Conservation (phyloP, 2,888 invertebrate species). For the Drosophila prolongata region DNA sequence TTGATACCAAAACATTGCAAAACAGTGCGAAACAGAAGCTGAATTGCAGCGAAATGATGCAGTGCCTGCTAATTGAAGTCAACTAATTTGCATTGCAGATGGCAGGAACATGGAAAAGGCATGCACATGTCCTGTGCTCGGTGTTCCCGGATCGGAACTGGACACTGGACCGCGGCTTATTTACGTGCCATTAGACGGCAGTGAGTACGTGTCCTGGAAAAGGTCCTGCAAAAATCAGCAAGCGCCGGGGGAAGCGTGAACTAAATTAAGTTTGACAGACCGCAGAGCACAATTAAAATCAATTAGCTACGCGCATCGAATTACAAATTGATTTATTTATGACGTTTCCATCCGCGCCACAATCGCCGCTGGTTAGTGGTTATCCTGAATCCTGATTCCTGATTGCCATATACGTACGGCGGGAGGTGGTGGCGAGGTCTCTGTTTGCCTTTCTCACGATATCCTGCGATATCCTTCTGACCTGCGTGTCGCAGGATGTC, state of each 20-base stretch:
- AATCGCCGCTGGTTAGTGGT: constrained; percentile 21
- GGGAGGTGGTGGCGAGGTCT: constrained; percentile 4
- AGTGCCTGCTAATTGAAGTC: constrained; percentile 60
- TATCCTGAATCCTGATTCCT: constrained; percentile 7
- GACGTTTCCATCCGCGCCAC: constrained; percentile 40
- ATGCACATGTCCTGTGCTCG: constrained; percentile 26
- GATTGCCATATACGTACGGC: not conserved
- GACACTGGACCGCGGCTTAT: constrained; percentile 41
- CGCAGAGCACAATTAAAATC: constrained; percentile 58
- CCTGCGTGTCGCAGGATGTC: constrained; percentile 43
- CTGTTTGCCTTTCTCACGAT: constrained; percentile 47
- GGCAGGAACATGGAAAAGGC: constrained; percentile 50
- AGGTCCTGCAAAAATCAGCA: constrained; percentile 8
- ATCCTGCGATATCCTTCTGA: constrained; percentile 29
- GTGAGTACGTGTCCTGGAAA: constrained; percentile 35
- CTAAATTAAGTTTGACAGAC: constrained; percentile 55
- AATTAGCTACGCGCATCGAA: constrained; percentile 65
- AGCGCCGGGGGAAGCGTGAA: constrained; percentile 22
- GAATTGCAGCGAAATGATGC: constrained; percentile 51
- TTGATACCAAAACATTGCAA: constrained; percentile 8
- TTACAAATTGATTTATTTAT: constrained; percentile 66
- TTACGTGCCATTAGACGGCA: constrained; percentile 52
- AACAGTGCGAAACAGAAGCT: constrained; percentile 10
- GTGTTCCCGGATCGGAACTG: constrained; percentile 10
- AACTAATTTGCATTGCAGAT: constrained; percentile 65